These are phyloP conservation scores for Zosterops japonicus DNA, from an alignment of 2,113 vertebrate genomes.

Conservation along the genomic window DNA sequence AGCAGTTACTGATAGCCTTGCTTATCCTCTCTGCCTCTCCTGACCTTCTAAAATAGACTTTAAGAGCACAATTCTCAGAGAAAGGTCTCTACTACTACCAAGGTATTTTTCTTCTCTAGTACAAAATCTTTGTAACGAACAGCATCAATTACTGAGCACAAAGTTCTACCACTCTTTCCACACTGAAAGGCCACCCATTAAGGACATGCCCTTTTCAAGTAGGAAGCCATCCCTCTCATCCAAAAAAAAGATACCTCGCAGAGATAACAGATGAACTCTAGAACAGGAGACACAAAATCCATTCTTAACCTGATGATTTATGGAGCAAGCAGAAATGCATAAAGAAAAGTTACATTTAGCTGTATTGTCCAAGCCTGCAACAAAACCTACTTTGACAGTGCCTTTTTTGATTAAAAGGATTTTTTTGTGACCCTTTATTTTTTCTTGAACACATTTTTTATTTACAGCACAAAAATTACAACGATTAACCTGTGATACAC, in stretches of 20 bases:
- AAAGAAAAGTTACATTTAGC: background rate
- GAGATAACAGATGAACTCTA: constrained; percentile 29
- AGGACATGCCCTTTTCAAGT: constrained; percentile 7
- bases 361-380: background rate
- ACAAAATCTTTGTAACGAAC: background rate
- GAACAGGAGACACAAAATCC: background rate
- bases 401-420: background rate
- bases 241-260: background rate
- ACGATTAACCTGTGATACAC: background rate
- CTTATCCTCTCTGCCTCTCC: background rate
- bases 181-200: background rate
- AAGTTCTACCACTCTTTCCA: background rate
- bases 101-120: background rate
- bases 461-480: background rate
- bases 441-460: background rate
- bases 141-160: background rate
- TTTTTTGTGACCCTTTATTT: background rate
- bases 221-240: background rate
- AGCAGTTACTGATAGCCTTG: background rate
- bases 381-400: background rate
- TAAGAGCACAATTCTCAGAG: background rate
- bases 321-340: background rate
- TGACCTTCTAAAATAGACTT: background rate
- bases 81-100: background rate
- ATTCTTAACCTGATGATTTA: background rate